Percentiles rank a stretch among this genome's conserved stretches.
Conservation (phyloP, 2,888 invertebrate species). For the Tortrix viridana region DNA sequence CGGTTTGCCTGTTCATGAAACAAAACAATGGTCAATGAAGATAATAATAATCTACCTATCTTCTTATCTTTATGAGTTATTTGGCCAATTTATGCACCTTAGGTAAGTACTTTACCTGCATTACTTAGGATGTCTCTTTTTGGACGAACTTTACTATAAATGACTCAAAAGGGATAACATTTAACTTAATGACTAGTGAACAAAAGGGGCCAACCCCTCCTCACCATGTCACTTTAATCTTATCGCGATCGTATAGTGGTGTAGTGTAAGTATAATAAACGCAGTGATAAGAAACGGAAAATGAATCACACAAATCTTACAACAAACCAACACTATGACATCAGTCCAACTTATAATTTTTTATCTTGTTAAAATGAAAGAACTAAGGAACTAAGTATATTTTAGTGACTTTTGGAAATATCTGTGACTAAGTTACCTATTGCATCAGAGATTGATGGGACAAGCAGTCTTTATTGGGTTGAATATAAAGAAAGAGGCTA, state of each 20-base stretch:
- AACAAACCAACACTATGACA: conserved; percentile 15
- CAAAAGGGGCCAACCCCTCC: conserved; percentile 26
- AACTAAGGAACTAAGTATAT: background rate
- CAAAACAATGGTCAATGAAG: conserved; percentile 2
- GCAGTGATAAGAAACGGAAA: conserved; percentile 60
- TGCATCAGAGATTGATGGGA: too few relatives aligned
- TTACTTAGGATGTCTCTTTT: background rate
- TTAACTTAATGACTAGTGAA: conserved; percentile 4
- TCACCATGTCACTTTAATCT: conserved; percentile 54
- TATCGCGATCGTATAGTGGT: conserved; percentile 60
- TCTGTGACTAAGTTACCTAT: background rate
- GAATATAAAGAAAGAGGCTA: too few relatives aligned
- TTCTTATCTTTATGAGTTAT: conserved; percentile 3
- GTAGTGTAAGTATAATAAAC: conserved; percentile 59
- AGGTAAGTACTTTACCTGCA: background rate
- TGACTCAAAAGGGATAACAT: conserved; percentile 18
- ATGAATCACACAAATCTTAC: conserved; percentile 55
- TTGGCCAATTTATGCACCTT: background rate
- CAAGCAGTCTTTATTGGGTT: too few relatives aligned
- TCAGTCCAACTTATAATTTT: background rate
- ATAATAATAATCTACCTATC: conserved; percentile 1
- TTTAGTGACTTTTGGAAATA: background rate
- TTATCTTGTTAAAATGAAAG: background rate
- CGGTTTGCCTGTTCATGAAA: conserved; percentile 10
- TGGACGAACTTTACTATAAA: too few relatives aligned